Evolutionary conservation across 1,140 invertebrate genomes (phyloP).

Genomic region (Drosophila repletoides): DNA sequence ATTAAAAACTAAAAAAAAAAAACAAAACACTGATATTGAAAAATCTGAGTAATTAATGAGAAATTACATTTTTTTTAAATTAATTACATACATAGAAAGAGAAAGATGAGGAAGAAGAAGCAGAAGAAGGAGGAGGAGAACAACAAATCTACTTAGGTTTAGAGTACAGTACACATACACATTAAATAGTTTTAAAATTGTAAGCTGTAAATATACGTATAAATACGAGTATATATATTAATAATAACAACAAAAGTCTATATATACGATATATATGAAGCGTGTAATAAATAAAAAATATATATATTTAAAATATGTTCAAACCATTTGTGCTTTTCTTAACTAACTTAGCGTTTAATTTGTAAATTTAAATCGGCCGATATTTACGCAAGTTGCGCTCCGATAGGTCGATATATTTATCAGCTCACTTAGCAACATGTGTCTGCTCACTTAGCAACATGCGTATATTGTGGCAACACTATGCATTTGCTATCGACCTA

Average conservation of each 20-base stretch:
- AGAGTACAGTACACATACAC: conserved; percentile 57
- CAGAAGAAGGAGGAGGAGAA: too few relatives aligned
- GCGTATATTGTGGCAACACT: background rate
- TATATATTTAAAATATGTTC: conserved; percentile 76
- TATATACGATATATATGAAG: conserved; percentile 74
- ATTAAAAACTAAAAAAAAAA: conserved; percentile 41
- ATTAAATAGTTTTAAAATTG: conserved; percentile 62
- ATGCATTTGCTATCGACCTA: background rate
- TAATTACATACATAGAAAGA: conserved; percentile 69
- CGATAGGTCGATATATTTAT: background rate
- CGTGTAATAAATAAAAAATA: conserved; percentile 73
- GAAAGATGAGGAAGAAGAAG: too few relatives aligned
- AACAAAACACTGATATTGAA: too few relatives aligned
- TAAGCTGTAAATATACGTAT: conserved; percentile 76
- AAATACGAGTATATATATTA: too few relatives aligned
- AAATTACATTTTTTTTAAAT: conserved; percentile 68
- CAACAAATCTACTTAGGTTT: conserved; percentile 59
- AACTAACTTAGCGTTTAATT: background rate
- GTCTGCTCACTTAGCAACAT: background rate
- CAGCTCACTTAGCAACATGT: background rate
- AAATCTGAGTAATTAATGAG: conserved; percentile 33
- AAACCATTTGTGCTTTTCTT: conserved; percentile 8
- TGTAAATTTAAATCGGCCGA: background rate
- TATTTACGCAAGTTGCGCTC: background rate
- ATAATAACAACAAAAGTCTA: conserved; percentile 60